Conservation (phyloP, 2,888 invertebrate genomes). For the Drosophila rellima region DNA sequence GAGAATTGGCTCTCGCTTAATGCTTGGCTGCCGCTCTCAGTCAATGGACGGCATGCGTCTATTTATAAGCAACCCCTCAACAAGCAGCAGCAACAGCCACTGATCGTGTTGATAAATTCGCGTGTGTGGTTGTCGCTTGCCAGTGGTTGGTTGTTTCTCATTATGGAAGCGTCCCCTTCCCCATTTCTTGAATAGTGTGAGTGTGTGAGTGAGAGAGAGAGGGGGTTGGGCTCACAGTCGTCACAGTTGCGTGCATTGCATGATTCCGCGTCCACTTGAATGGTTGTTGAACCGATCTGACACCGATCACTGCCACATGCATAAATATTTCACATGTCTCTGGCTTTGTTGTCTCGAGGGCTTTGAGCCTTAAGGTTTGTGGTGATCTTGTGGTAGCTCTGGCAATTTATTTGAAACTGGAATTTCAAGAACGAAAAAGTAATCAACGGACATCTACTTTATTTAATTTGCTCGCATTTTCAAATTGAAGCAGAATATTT, state of each 20-base stretch:
- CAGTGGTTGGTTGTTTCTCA: constrained; percentile 40
- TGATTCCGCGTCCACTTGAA: neutral
- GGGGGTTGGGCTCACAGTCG: constrained; percentile 33
- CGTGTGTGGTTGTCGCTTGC: constrained; percentile 19
- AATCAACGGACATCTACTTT: too few relatives aligned
- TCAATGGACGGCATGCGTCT: constrained; percentile 38
- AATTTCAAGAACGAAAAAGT: too few relatives aligned
- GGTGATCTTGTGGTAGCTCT: constrained; percentile 2
- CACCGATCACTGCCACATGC: neutral
- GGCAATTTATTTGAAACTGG: neutral
- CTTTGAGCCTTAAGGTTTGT: neutral
- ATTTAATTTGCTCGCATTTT: too few relatives aligned
- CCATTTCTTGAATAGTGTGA: constrained; percentile 8
- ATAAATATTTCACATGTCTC: neutral
- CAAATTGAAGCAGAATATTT: too few relatives aligned
- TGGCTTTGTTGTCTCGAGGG: neutral
- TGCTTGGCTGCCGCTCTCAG: constrained; percentile 45
- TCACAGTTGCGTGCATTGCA: constrained; percentile 42
- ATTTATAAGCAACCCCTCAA: constrained; percentile 73
- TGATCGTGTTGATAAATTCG: constrained; percentile 40
- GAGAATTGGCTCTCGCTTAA: constrained; percentile 31
- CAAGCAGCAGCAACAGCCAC: constrained; percentile 6
- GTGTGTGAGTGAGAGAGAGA: constrained; percentile 11
- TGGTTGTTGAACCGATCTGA: constrained; percentile 1
- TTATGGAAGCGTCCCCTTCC: constrained; percentile 35